Conservation (phyloP, 2,888 invertebrate species). For the Apamea crenata region DNA sequence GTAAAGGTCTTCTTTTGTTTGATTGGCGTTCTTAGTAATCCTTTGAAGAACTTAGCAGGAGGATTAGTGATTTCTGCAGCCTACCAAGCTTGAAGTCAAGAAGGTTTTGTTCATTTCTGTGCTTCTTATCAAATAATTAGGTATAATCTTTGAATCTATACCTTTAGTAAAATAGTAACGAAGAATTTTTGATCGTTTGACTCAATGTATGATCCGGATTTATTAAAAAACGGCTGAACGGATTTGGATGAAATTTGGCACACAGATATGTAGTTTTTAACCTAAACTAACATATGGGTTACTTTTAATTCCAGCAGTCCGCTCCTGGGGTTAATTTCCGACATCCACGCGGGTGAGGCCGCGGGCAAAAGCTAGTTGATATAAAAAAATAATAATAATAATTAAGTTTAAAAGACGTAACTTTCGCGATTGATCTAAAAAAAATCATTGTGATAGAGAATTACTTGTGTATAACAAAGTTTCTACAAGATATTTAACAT, state of each 20-base stretch:
- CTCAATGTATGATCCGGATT: neutral
- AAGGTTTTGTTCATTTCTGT: neutral
- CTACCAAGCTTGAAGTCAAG: neutral
- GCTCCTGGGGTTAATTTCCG: neutral
- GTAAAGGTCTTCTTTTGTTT: slow-evolving; percentile 39
- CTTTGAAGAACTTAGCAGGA: slow-evolving; percentile 6
- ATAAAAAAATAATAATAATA: too few relatives aligned
- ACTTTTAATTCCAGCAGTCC: neutral
- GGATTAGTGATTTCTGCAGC: slow-evolving; percentile 1
- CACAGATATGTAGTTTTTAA: neutral
- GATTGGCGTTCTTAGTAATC: slow-evolving; percentile 21
- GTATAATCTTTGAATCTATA: neutral
- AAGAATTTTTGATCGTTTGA: neutral
- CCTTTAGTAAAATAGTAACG: neutral
- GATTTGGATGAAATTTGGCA: neutral
- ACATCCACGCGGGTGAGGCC: neutral
- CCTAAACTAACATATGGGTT: neutral
- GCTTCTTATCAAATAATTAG: too few relatives aligned
- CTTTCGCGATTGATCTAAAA: neutral
- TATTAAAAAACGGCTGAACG: neutral
- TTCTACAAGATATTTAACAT: neutral
- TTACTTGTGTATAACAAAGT: neutral
- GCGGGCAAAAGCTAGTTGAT: neutral
- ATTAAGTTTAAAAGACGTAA: neutral
- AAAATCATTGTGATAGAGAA: neutral